Evolutionary conservation across 2,113 vertebrate species (phyloP), one percentile per base, ranked within the genome.

Genomic region (Coryphaenoides rupestris): DNA sequence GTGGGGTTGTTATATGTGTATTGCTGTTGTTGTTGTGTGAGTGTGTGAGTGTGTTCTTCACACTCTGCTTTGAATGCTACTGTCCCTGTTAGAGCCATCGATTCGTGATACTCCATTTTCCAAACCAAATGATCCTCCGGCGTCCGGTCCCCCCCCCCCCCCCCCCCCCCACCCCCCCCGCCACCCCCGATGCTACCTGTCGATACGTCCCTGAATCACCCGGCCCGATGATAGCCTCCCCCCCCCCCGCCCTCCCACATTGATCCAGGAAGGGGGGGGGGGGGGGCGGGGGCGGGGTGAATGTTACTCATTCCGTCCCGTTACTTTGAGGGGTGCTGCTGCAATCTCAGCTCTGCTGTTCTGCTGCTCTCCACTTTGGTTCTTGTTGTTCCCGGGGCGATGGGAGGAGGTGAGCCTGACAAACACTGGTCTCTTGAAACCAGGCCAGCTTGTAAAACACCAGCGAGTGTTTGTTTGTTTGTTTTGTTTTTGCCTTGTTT

Each of bases 381-480:
- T n/a, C 60, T 28, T n/a, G 70, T 74, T 65, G 52, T 65, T 72
- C 63, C 68, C 46, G 62, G 21, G 4, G 62, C 55, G 13, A n/a
- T n/a, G n/a, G n/a, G n/a, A 40, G 33, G 33, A 40, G 33, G 33
- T 5, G 73, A 60, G 78, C 58, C 69, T 60, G 68, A 79, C 71
- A 75, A 81, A 79, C 74, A 75, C 64, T 33, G 63, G 70, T 69
- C 71, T 70, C 61, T 60, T 80, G 79, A 81, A 76, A 61, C 13
- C 9, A 17, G 66, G 78, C 82, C 79, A 72, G 75, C 57, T 55
- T 71, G 75, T 71, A 47, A 70, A 71, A 80, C 75, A 68, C 76
- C 78, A 70, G 68, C 55, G 69, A 54, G 17, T 54, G 52, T 54
- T 21, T n/a, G n/a, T 52, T 5, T 40, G 33, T 40, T 6, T 40